These are phyloP conservation scores for Malthinus seriepunctatus DNA, from an alignment of 2,888 invertebrate species.

Conservation along the genomic window DNA sequence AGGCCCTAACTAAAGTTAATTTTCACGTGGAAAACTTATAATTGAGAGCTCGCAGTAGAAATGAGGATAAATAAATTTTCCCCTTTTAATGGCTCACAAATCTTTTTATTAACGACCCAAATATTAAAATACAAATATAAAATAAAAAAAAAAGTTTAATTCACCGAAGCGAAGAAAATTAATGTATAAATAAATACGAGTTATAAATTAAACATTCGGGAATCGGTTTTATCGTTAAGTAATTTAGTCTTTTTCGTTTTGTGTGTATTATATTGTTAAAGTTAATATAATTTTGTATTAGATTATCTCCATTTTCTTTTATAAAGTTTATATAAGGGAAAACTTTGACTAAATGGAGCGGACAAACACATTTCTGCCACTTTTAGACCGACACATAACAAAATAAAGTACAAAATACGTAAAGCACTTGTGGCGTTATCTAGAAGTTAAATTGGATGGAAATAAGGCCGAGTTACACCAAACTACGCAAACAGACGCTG, in stretches of 20 bases:
- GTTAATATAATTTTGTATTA: neutral
- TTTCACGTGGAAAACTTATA: too few species aligned
- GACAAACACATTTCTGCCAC: slow-evolving; percentile 14
- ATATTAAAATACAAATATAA: too few species aligned
- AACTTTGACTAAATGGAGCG: slow-evolving; percentile 2
- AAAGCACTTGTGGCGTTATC: slow-evolving; percentile 35
- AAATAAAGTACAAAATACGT: slow-evolving; percentile 31
- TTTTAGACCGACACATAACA: slow-evolving; percentile 19
- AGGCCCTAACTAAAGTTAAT: too few species aligned
- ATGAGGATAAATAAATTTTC: too few species aligned
- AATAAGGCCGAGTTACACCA: slow-evolving; percentile 38
- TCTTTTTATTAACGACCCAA: too few species aligned
- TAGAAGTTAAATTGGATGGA: slow-evolving; percentile 45
- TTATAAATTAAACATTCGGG: slow-evolving; percentile 1
- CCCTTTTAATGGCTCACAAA: too few species aligned
- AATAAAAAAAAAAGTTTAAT: neutral
- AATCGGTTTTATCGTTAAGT: neutral
- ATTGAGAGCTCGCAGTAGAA: too few species aligned
- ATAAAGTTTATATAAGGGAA: slow-evolving; percentile 2
- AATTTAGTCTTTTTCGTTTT: slow-evolving; percentile 1
- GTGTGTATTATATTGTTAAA: neutral
- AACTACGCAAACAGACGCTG: slow-evolving; percentile 44
- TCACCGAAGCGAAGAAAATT: neutral
- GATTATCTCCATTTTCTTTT: slow-evolving; percentile 4
- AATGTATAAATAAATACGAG: neutral